These are phyloP conservation scores for Daphoenositta chrysoptera DNA, from an alignment of 2,113 vertebrate genomes.

Conservation along the genomic window DNA sequence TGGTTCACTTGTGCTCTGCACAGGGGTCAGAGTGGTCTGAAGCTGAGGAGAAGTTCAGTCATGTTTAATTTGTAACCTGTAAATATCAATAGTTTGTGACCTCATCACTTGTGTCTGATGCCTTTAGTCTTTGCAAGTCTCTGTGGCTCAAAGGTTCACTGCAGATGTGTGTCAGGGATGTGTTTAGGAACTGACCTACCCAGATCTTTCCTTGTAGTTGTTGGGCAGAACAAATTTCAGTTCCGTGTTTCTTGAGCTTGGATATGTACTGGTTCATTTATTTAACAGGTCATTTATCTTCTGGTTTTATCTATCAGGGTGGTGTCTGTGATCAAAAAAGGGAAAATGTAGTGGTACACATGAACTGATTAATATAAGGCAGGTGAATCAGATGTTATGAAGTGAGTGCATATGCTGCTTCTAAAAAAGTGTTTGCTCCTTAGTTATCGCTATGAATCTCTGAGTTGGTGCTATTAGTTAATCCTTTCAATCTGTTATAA, in stretches of 20 bases:
- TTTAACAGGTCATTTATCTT: background rate
- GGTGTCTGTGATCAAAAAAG: background rate
- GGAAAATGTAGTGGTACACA: fast-evolving
- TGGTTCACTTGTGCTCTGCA: background rate
- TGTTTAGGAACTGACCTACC: background rate
- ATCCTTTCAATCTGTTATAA: background rate
- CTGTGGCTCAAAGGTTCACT: background rate
- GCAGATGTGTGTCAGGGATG: background rate
- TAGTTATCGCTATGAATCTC: background rate
- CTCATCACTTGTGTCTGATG: background rate
- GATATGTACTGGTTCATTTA: fast-evolving
- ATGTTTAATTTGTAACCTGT: background rate
- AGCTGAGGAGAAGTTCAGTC: background rate
- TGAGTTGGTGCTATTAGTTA: background rate
- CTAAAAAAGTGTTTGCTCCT: background rate
- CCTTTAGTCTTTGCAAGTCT: background rate
- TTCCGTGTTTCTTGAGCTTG: background rate
- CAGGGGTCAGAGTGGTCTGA: background rate
- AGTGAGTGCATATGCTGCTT: background rate
- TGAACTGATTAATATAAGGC: background rate
- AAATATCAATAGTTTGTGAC: background rate
- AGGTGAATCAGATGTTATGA: background rate
- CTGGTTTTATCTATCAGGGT: background rate
- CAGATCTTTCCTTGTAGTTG: background rate
- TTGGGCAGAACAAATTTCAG: background rate